Base-by-base conservation (phyloP, 2,113 vertebrate species). In the Zosterops lateralis region DNA sequence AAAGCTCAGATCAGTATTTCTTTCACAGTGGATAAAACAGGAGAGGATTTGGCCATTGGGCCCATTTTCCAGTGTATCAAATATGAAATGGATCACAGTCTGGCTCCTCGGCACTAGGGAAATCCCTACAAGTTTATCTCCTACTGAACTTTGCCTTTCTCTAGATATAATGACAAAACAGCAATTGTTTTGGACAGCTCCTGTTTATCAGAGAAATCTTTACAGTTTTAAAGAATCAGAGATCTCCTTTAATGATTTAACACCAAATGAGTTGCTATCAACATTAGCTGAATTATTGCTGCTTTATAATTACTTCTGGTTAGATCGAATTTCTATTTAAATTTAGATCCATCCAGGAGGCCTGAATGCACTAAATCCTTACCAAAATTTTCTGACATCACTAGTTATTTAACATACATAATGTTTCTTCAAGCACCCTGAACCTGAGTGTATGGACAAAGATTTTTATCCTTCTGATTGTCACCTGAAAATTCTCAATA, bases 51-150 rank as follows among this genome's bases (percentile, higher is more conserved):
- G 42, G 15, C 18, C 47, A 38, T 8, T n/a, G 28, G 26, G 62
- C 6, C 7, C 51, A 32, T 19, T 60, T 76, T 25, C 7, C 28
- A 16, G 40, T 26, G 14, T 68, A 68, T 10, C 40, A 73, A 60
- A 36, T 8, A 38, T 21, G 15, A 64, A 34, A 53, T 1, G 0
- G 12, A 6, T 60, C n/a, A 36, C 22, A 36, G 1, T 8, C 21
- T 2, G 6, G 1, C 6, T 73, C 25, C 51, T 64, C n/a, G 15
- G 45, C 61, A 57, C 22, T 1, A 47, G 25, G 12, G 29, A 21
- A 74, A 9, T 31, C 72, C n/a, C 45, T 61, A 7, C 13, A 36
- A 29, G n/a, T 50, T 78, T 25, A 31, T 32, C 76, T 5, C 7
- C 28, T 12, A 18, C 7, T 18, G 38, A 74, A 40, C 6, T 48